phyloP scores from a whole-genome alignment of 2,113 vertebrate species.

The Craseonycteris thonglongyai region DNA sequence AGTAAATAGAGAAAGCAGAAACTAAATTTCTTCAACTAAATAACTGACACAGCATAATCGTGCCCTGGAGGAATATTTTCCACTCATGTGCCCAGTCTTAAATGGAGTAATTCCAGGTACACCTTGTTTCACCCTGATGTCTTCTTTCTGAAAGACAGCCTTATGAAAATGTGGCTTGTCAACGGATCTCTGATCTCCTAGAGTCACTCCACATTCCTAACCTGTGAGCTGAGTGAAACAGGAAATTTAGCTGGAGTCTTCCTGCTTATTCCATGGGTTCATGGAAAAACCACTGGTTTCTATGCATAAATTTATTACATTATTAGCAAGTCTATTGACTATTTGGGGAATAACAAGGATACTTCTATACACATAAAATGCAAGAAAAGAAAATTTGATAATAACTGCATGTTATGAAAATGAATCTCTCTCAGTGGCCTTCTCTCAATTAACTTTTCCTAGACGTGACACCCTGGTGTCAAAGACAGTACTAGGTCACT shows the following conservation, averaged over 20 bases:
- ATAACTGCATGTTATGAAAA: slow-evolving; percentile 10
- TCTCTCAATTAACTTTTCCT: slow-evolving; percentile 14
- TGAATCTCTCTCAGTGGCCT: neutral
- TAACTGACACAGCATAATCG: slow-evolving; percentile 33
- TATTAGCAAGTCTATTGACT: neutral
- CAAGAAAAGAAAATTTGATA: slow-evolving; percentile 21
- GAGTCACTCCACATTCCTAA: neutral
- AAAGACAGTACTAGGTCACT: neutral
- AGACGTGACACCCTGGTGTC: neutral
- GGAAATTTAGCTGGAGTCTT: neutral
- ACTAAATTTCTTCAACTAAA: slow-evolving; percentile 38
- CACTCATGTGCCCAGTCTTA: neutral
- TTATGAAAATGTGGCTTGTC: neutral
- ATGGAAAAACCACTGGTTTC: neutral
- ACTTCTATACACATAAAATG: neutral
- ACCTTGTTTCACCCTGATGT: neutral
- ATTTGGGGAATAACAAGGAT: neutral
- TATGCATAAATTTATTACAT: slow-evolving; percentile 13
- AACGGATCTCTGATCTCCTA: slow-evolving; percentile 15
- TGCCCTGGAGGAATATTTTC: slow-evolving; percentile 32
- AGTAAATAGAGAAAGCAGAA: slow-evolving; percentile 33
- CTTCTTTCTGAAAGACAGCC: neutral
- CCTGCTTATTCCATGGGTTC: neutral
- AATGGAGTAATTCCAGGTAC: neutral
- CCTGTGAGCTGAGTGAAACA: neutral